Evolutionary conservation across 1,140 invertebrate genomes (phyloP).

Genomic region (Drosophila oshimai): DNA sequence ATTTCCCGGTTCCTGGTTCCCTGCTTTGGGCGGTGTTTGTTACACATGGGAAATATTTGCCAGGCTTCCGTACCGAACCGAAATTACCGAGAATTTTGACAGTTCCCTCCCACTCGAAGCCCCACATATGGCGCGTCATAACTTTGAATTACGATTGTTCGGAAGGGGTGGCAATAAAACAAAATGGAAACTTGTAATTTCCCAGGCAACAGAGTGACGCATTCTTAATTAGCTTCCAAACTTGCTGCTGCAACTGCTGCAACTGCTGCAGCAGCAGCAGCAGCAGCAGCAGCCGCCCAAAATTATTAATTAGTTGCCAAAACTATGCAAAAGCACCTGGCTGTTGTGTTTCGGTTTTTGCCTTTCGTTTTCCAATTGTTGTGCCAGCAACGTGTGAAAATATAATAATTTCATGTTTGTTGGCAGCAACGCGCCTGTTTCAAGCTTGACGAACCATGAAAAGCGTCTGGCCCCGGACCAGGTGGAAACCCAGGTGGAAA

Average conservation of each 20-base stretch:
- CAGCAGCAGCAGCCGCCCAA: neutral
- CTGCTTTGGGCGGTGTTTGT: constrained; percentile 35
- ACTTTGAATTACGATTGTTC: constrained; percentile 26
- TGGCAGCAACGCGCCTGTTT: constrained; percentile 30
- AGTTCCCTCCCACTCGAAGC: constrained; percentile 20
- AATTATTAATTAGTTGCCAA: constrained; percentile 41
- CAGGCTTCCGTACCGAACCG: constrained; percentile 58
- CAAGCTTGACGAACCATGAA: constrained; percentile 73
- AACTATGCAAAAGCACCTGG: constrained; percentile 11
- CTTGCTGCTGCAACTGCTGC: constrained; percentile 13
- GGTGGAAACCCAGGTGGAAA: constrained; percentile 42
- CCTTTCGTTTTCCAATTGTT: constrained; percentile 36
- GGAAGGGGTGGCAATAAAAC: constrained; percentile 11
- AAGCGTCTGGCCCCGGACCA: constrained; percentile 45
- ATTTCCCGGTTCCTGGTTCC: constrained; percentile 6
- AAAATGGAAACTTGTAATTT: constrained; percentile 34
- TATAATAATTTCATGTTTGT: constrained; percentile 66
- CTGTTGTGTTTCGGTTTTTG: neutral
- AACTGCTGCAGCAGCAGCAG: neutral
- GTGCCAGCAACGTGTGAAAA: constrained; percentile 54
- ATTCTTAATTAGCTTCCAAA: constrained; percentile 30
- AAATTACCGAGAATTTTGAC: constrained; percentile 13
- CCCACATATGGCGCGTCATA: constrained; percentile 29
- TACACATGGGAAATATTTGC: constrained; percentile 60
- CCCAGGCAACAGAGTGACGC: constrained; percentile 15